Base-by-base conservation (phyloP, 92 coral and sea anemone genomes). In the Chrysogorgia sp. region DNA sequence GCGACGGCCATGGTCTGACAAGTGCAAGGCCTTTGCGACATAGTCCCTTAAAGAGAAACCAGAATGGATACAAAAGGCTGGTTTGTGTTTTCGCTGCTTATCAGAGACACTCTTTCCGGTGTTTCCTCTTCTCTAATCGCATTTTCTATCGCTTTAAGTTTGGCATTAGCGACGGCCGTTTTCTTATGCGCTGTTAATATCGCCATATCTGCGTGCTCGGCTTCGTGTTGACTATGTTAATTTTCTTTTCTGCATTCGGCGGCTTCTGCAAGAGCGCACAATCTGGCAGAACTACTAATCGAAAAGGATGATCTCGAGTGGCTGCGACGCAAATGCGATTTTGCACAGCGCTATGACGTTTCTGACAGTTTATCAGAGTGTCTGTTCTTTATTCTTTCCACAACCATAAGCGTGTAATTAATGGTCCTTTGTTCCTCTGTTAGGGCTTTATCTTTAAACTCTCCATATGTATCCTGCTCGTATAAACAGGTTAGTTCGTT, bases 51-150 rank as follows among this genome's bases (percentile, higher is more conserved):
- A 80, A n/a, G 91, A 88, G 56, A 61, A 74, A 45, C 81, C 89
- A 6, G 84, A 81, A 34, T 88, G 86, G 86, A 77, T 84, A 5
- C 30, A 53, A n/a, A 40, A 47, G 53, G 81, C 83, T 5, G 72
- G 86, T 8, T 81, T 88, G 10, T 88, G 91, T 41, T 84, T 88
- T 71, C 91, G 86, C 59, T 84, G 88, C 58, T 32, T 90, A 4
- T 31, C 63, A 47, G 68, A 60, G n/a, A n/a, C 13, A 26, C 22
- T 45, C 75, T 68, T 13, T 41, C 37, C 50, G 20, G 29, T 12
- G 9, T 20, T 32, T 68, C 75, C 20, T 68, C 75, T 47, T 68
- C 75, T 45, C 24, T 25, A 24, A 68, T 3, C 19, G 58, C 75
- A 19, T 68, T 30, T 68, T 68, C 75, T 24, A 41, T 68, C 3